Percentiles rank a stretch among this genome's conserved stretches.
Evolutionary conservation across 2,113 vertebrate species (phyloP).

Genomic region (Centropus bengalensis): DNA sequence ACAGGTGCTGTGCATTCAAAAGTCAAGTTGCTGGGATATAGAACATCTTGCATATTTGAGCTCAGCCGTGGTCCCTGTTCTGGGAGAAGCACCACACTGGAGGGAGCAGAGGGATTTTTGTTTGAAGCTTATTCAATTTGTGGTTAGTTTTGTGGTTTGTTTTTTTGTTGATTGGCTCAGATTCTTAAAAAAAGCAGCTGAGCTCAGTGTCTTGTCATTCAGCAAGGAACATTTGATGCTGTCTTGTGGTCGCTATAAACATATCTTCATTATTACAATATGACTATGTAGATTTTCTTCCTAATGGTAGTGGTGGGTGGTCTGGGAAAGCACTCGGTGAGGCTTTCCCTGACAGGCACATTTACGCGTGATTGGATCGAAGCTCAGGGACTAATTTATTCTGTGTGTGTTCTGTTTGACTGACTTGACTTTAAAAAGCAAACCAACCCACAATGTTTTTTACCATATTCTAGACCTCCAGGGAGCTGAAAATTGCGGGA

Average conservation of each 20-base stretch:
- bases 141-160: neutral
- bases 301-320: neutral
- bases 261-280: neutral
- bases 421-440: neutral
- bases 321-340: neutral
- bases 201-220: neutral
- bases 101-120: neutral
- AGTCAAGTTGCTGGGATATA: neutral
- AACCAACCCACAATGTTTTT: neutral
- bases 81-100: neutral
- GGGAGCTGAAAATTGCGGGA: conserved; percentile 93
- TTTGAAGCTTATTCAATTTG: neutral
- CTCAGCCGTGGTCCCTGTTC: neutral
- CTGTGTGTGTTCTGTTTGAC: neutral
- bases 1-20: neutral
- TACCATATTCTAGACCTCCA: conserved; percentile 83
- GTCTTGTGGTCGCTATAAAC: neutral
- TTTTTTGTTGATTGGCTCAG: neutral
- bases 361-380: neutral
- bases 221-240: neutral
- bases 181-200: neutral
- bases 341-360: neutral
- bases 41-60: neutral
- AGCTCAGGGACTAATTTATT: neutral
- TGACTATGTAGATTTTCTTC: neutral